Percentiles rank a stretch among this genome's conserved stretches.
Conservation (phyloP, 2,797 vertebrate species). For the Neosilurus hyrtlii region DNA sequence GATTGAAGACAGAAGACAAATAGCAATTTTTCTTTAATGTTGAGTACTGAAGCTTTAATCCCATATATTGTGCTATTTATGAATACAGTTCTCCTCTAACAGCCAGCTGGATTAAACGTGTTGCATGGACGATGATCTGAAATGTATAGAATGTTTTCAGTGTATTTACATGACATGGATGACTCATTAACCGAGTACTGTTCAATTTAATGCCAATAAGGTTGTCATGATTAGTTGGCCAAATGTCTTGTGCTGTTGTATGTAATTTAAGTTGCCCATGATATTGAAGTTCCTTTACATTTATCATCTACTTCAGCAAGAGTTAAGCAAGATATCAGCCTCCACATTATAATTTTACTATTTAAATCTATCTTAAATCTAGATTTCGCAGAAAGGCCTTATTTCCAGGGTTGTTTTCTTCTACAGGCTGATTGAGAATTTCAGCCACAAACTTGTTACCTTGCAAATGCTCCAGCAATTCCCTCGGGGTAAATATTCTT, state of each 20-base stretch:
- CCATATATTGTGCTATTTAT: slow-evolving; percentile 5
- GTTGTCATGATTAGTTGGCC: neutral
- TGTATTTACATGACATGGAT: neutral
- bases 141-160: slow-evolving; percentile 1
- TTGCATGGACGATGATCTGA: slow-evolving; percentile 3
- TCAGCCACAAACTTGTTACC: slow-evolving; percentile 16
- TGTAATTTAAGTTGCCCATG: slow-evolving; percentile 6
- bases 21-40: neutral
- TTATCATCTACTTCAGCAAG: slow-evolving; percentile 2
- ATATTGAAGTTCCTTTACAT: neutral
- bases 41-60: slow-evolving; percentile 13
- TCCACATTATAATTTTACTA: slow-evolving; percentile 1
- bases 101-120: slow-evolving; percentile 6
- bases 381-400: slow-evolving; percentile 13
- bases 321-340: neutral
- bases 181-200: neutral
- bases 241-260: neutral
- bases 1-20: too few species aligned
- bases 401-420: neutral
- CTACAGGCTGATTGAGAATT: slow-evolving; percentile 7
- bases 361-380: neutral
- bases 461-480: slow-evolving; percentile 4
- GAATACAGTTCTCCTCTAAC: neutral
- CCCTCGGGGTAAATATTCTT: neutral
- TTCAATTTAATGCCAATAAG: slow-evolving; percentile 21